phyloP scores from a whole-genome alignment of 2,888 invertebrate species.

The Diploptera punctata region DNA sequence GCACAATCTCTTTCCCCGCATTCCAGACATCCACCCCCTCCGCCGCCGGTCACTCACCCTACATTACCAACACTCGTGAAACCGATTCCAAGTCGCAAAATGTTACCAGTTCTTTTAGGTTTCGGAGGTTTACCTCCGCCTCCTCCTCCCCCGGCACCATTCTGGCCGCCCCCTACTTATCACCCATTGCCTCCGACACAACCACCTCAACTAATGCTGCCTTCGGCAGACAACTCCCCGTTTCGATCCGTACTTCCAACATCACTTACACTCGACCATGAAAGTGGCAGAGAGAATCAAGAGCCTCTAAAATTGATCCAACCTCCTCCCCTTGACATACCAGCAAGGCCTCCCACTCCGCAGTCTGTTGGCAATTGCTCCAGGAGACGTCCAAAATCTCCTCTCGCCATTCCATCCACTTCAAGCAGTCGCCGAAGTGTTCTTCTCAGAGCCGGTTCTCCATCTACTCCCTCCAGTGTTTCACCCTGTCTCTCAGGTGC shows the following conservation, averaged over 20 bases:
- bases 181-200: slow-evolving; percentile 35
- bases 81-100: slow-evolving; percentile 62
- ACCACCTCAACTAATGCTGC: slow-evolving; percentile 46
- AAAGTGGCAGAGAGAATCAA: neutral
- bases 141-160: slow-evolving; percentile 44
- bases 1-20: slow-evolving; percentile 48
- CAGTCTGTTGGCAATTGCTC: slow-evolving; percentile 47
- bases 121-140: slow-evolving; percentile 22
- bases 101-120: slow-evolving; percentile 41
- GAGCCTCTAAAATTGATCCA: neutral
- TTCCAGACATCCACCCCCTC: slow-evolving; percentile 45
- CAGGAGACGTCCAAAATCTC: slow-evolving; percentile 42
- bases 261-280: neutral
- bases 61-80: slow-evolving; percentile 39
- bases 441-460: slow-evolving; percentile 19
- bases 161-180: slow-evolving; percentile 41
- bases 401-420: slow-evolving; percentile 41
- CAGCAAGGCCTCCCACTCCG: slow-evolving; percentile 46
- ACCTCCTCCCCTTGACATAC: neutral
- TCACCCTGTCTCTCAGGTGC: slow-evolving; percentile 37
- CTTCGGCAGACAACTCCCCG: slow-evolving; percentile 52
- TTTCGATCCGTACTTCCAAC: slow-evolving; percentile 47
- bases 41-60: slow-evolving; percentile 30
- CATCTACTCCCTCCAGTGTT: slow-evolving; percentile 27
- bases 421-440: slow-evolving; percentile 38